Percentiles rank a stretch among this genome's conserved stretches.
These are phyloP conservation scores for Spizaetus ornatus DNA, from an alignment of 2,113 vertebrate genomes.

Conservation along the genomic window DNA sequence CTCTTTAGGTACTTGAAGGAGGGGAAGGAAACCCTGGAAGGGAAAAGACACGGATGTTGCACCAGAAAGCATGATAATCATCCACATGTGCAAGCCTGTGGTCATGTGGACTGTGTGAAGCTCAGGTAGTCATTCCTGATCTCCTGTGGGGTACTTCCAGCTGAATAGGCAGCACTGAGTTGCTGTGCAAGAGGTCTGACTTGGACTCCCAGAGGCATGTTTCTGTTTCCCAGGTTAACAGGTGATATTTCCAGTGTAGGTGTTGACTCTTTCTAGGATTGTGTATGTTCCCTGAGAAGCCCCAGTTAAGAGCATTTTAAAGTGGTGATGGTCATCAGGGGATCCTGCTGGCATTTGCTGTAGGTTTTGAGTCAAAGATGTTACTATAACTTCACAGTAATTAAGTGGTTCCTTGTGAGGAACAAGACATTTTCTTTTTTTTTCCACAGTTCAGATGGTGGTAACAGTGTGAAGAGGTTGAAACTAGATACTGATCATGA, in stretches of 20 bases:
- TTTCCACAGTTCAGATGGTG: constrained; percentile 83
- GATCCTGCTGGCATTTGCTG: background rate
- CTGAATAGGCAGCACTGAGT: background rate
- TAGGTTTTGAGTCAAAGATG: background rate
- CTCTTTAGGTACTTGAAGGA: background rate
- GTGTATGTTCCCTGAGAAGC: background rate
- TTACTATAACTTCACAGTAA: background rate
- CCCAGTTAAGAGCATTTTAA: background rate
- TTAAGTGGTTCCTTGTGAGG: background rate
- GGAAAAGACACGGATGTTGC: background rate
- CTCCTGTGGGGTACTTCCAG: background rate
- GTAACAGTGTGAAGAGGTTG: constrained; percentile 88
- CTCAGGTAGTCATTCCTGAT: background rate
- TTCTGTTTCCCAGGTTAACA: background rate
- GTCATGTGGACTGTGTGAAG: background rate
- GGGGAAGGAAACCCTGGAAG: background rate
- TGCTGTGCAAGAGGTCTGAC: background rate
- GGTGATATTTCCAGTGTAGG: background rate
- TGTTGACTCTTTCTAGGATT: background rate
- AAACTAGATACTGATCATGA: constrained; percentile 81
- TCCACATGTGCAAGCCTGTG: background rate
- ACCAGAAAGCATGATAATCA: fast-evolving
- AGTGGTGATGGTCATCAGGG: background rate
- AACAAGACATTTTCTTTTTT: constrained; percentile 15
- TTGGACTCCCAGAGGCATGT: background rate